Conservation (phyloP, 2,113 vertebrate species). For the Grammomys dolichurus region DNA sequence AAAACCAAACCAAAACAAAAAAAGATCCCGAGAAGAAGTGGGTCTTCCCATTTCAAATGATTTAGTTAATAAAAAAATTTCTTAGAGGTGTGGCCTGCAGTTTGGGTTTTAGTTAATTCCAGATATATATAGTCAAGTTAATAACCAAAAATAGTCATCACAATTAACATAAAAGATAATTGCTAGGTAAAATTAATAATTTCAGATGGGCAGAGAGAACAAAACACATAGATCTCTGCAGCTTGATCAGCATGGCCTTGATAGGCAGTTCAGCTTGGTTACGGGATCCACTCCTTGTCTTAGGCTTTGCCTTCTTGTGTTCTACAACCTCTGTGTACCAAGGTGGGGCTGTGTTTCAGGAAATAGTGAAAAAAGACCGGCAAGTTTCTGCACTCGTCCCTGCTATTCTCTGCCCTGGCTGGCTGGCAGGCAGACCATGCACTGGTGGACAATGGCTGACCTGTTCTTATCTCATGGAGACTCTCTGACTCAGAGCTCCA, state of each 20-base stretch:
- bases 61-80: not conserved
- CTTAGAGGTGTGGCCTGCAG: not conserved
- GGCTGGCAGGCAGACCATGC: no score
- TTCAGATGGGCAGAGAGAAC: not conserved
- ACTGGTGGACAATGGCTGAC: no score
- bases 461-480: no score
- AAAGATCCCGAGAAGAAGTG: not conserved
- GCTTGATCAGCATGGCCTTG: not conserved
- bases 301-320: not conserved
- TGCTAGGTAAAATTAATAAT: not conserved
- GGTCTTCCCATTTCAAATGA: not conserved
- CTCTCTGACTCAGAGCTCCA: no score
- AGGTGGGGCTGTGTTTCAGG: not conserved
- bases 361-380: no score
- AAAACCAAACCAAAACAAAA: no score
- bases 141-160: not conserved
- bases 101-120: not conserved
- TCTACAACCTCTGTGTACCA: not conserved
- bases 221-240: not conserved
- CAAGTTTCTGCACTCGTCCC: no score
- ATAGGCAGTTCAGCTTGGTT: not conserved
- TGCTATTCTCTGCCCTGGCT: no score
- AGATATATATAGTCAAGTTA: not conserved
- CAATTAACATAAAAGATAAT: not conserved
- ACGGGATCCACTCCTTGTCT: not conserved